phyloP scores from a whole-genome alignment of 1,140 invertebrate species.

The Linepithema humile region DNA sequence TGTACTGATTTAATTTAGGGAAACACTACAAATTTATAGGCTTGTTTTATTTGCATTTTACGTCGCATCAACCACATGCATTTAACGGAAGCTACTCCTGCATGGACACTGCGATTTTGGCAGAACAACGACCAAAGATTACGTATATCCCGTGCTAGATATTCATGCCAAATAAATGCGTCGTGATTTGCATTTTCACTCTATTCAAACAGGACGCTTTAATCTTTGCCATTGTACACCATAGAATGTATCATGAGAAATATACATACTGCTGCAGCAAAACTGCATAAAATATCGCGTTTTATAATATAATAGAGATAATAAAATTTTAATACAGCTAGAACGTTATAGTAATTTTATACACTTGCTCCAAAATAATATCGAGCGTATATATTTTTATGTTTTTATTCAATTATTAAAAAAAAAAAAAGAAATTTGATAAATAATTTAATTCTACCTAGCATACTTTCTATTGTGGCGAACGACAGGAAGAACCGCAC shows the following conservation, averaged over 20 bases:
- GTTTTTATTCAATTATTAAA: background rate
- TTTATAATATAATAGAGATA: background rate
- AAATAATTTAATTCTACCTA: constrained; percentile 9
- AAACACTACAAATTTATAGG: background rate
- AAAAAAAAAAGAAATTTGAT: background rate
- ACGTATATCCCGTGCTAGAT: constrained; percentile 28
- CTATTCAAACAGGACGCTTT: background rate
- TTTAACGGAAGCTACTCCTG: background rate
- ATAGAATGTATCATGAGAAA: background rate
- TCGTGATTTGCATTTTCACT: constrained; percentile 26
- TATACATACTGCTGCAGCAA: background rate
- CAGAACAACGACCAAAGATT: constrained; percentile 26
- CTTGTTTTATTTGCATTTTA: background rate
- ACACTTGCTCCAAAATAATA: background rate
- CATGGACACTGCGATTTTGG: background rate
- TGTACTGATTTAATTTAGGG: background rate
- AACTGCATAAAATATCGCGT: background rate
- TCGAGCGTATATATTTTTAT: background rate
- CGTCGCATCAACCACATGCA: background rate
- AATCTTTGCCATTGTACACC: background rate
- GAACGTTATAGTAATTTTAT: background rate
- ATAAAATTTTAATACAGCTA: background rate
- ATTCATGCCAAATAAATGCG: constrained; percentile 20
- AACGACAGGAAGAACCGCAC: constrained; percentile 68
- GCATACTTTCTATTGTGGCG: constrained; percentile 1